These are phyloP conservation scores for Siphamia tubifer DNA, from an alignment of 2,113 vertebrate species.

Conservation along the genomic window DNA sequence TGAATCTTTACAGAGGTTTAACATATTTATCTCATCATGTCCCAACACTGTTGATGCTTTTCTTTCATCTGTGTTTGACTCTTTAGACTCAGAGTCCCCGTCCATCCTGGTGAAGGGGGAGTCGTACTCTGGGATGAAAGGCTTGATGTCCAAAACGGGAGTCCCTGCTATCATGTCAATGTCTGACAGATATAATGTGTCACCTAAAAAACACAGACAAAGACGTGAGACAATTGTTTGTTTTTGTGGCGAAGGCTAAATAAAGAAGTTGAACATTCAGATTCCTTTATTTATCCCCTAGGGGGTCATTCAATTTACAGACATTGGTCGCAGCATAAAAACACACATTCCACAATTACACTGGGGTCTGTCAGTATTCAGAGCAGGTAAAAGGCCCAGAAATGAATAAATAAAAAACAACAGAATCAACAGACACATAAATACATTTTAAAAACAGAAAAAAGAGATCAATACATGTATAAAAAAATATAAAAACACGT, in stretches of 20 bases:
- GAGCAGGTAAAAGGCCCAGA: no score
- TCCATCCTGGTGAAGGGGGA: conserved; percentile 60
- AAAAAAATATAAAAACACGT: no score
- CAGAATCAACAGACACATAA: no score
- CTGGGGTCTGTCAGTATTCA: no score
- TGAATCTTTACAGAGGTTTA: background rate
- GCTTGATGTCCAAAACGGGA: conserved; percentile 89
- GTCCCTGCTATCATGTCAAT: conserved; percentile 90
- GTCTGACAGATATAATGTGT: conserved; percentile 84
- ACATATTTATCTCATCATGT: background rate
- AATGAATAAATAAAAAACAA: no score
- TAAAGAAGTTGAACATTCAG: background rate
- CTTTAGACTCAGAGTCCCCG: background rate
- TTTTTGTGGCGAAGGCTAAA: background rate
- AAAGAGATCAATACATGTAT: no score
- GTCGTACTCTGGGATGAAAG: conserved; percentile 91
- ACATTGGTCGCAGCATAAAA: no score
- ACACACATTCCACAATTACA: no score
- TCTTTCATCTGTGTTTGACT: background rate
- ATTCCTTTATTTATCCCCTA: no score
- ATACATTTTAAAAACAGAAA: no score
- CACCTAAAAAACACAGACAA: conserved; percentile 67
- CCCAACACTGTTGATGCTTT: background rate
- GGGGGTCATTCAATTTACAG: no score
- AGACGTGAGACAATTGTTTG: background rate